Base-by-base conservation (phyloP, 2,797 vertebrate genomes). In the Spizella passerina region DNA sequence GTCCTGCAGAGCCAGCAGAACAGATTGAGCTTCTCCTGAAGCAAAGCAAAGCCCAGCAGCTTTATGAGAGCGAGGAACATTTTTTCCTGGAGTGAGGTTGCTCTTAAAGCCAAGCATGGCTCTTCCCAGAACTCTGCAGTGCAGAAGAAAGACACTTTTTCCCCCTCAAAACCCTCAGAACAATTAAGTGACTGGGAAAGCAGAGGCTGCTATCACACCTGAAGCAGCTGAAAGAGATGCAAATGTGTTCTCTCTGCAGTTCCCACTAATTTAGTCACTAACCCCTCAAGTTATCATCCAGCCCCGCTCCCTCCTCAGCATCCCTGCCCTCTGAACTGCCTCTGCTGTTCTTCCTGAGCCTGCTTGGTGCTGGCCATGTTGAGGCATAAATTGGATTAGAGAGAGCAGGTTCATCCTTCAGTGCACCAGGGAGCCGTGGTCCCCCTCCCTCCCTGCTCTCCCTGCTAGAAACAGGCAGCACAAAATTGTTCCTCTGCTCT, bases 201-300 rank as follows among this genome's bases (percentile, higher is more conserved):
- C 93, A 93, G 93, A 93, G 77, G 76, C 95, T 96, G 91, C 90
- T 93, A 55, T 93, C 90, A 49, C 83, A 72, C 85, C 90, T 82
- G 77, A 83, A 86, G 88, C 85, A 76, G 93, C 90, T 88, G 91
- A 86, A 82, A 88, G 85, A 88, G 90, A 94, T 82, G 90, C 92
- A 95, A 95, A 94, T 95, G 56, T 39, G 60, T 88, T 93, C 93
- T 69, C 94, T 70, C 90, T 66, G 80, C 63, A 4, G 65, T 43
- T 94, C 72, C 61, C 6, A 13, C 70, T 90, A 72, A 94, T 93
- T 89, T 84, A 82, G 86, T 91, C 91, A 86, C 69, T 73, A 86
- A 94, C 77, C 59, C 88, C 70, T 59, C 71, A 60, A 90, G 86
- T 95, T 88, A 79, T 23, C 66, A 1, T 15, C 78, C 89, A 90